phyloP scores from a whole-genome alignment of 2,797 vertebrate species.

The Ispidina picta region DNA sequence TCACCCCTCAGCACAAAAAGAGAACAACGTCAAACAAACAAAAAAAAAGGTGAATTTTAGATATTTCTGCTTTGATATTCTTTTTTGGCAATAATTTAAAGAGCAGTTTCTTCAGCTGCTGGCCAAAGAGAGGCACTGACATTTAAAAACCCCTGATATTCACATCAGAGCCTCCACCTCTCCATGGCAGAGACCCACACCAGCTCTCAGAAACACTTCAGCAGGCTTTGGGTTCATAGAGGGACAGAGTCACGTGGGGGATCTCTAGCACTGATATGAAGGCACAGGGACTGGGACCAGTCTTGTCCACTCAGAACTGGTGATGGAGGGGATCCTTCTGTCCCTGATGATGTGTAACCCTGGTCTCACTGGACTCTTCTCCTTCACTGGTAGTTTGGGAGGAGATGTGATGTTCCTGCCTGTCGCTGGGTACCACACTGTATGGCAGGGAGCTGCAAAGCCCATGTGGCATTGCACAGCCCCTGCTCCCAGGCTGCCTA shows the following conservation, averaged over 20 bases:
- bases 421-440: too few relatives aligned
- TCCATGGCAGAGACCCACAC: neutral
- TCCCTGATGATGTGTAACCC: rapidly evolving
- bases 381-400: neutral
- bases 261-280: neutral
- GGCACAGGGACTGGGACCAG: neutral
- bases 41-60: neutral
- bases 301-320: neutral
- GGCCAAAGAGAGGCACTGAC: neutral
- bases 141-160: rapidly evolving
- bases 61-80: neutral
- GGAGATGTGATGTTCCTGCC: neutral
- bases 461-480: rapidly evolving
- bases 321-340: neutral
- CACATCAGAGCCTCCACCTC: rapidly evolving
- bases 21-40: neutral
- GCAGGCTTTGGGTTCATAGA: neutral
- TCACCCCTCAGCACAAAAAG: neutral
- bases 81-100: neutral
- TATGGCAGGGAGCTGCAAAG: neutral
- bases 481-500: neutral
- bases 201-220: neutral
- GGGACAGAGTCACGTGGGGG: neutral
- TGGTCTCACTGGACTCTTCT: rapidly evolving
- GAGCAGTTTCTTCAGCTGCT: neutral